Evolutionary conservation across 2,888 invertebrate species (phyloP).

Genomic region (Eutolmus rufibarbis): DNA sequence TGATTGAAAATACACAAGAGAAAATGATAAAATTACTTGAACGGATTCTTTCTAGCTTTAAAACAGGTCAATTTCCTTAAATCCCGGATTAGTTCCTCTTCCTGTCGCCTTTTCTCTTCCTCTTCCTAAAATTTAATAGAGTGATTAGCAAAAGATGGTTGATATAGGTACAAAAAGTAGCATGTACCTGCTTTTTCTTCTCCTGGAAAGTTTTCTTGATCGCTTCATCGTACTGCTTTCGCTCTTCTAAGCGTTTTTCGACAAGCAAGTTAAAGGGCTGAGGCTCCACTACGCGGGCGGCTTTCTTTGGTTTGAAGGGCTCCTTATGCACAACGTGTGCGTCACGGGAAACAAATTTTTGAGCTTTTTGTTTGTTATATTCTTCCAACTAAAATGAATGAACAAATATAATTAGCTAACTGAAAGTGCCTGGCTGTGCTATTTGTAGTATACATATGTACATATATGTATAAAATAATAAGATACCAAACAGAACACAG

Average conservation of each 20-base stretch:
- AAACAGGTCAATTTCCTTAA: slow-evolving; percentile 58
- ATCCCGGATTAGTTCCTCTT: slow-evolving; percentile 55
- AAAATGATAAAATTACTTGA: slow-evolving; percentile 52
- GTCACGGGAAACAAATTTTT: slow-evolving; percentile 49
- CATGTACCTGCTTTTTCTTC: slow-evolving; percentile 57
- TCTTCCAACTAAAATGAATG: slow-evolving; percentile 52
- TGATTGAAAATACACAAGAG: not conserved
- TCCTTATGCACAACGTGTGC: slow-evolving; percentile 52
- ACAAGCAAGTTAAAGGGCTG: slow-evolving; percentile 57
- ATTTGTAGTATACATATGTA: no score
- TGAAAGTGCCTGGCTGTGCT: no score
- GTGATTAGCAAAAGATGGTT: not conserved
- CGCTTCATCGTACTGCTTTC: slow-evolving; percentile 55
- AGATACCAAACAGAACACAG: no score
- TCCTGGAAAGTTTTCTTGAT: slow-evolving; percentile 52
- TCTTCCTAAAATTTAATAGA: slow-evolving; percentile 54
- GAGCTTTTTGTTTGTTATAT: slow-evolving; percentile 49
- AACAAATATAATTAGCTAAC: not conserved
- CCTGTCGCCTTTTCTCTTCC: slow-evolving; percentile 55
- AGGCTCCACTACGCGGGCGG: slow-evolving; percentile 45
- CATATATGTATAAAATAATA: no score
- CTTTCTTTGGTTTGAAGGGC: slow-evolving; percentile 53
- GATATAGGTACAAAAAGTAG: not conserved
- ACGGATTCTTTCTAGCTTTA: slow-evolving; percentile 62
- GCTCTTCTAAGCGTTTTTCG: slow-evolving; percentile 56